These are phyloP conservation scores for Anadara kagoshimensis DNA, from an alignment of 1,140 invertebrate genomes.

Conservation along the genomic window DNA sequence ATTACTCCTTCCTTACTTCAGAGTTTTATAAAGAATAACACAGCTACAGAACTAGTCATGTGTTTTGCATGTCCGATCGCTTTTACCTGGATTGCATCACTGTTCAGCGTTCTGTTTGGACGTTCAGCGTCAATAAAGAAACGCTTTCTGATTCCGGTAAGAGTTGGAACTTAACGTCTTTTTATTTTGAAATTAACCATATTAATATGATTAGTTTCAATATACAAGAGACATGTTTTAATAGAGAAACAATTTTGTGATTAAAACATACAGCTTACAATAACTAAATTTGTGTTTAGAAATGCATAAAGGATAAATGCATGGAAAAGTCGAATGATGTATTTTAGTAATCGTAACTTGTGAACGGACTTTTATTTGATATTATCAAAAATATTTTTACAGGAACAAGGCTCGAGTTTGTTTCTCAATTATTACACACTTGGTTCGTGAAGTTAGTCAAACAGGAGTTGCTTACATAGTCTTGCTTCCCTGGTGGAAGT, in stretches of 20 bases:
- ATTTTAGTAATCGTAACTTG: too few relatives aligned
- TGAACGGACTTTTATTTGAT: too few relatives aligned
- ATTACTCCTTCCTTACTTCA: conserved; percentile 21
- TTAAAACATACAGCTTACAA: neutral
- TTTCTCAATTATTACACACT: too few relatives aligned
- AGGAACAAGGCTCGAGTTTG: too few relatives aligned
- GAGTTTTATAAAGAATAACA: too few relatives aligned
- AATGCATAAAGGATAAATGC: neutral
- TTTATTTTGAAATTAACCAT: conserved; percentile 9
- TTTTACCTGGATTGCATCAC: conserved; percentile 44
- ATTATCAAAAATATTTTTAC: too few relatives aligned
- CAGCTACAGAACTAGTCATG: conserved; percentile 38
- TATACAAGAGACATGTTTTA: neutral
- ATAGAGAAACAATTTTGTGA: neutral
- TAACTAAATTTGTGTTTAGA: neutral
- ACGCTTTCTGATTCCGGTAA: conserved; percentile 43
- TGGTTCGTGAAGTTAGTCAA: too few relatives aligned
- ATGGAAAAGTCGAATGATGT: too few relatives aligned
- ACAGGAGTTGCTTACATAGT: too few relatives aligned
- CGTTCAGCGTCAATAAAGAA: conserved; percentile 45
- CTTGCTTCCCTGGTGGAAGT: too few relatives aligned
- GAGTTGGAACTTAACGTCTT: conserved; percentile 5
- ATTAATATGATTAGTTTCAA: neutral
- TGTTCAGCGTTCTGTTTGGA: conserved; percentile 51
- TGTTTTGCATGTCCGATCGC: conserved; percentile 47